Percentiles rank a stretch among this genome's conserved stretches.
Conservation (phyloP, 1,140 invertebrate species). For the Scylla paramamosain region DNA sequence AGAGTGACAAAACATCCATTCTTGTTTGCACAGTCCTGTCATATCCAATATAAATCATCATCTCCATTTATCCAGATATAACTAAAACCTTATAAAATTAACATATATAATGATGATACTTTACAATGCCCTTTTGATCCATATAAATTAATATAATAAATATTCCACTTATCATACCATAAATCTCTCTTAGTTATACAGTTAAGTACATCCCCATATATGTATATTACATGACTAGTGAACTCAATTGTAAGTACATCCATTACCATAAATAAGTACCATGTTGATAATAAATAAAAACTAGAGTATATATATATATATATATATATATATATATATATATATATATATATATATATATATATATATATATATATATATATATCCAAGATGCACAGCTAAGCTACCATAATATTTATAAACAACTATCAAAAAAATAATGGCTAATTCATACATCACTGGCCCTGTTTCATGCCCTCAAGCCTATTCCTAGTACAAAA, state of each 20-base stretch:
- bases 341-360: neutral
- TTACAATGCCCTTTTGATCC: neutral
- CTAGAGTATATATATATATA: neutral
- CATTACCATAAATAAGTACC: conserved; percentile 46
- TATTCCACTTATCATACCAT: conserved; percentile 40
- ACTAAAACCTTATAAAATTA: neutral
- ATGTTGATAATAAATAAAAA: neutral
- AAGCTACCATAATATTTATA: conserved; percentile 13
- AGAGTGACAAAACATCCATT: too few relatives aligned
- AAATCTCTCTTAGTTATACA: conserved; percentile 35
- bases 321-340: neutral
- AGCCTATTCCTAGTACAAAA: too few relatives aligned
- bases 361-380: neutral
- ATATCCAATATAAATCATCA: neutral
- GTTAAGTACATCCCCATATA: conserved; percentile 56
- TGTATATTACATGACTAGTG: conserved; percentile 44
- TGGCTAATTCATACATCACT: neutral
- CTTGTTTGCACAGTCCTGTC: too few relatives aligned
- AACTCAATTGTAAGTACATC: conserved; percentile 52
- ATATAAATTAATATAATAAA: conserved; percentile 36
- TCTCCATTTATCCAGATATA: neutral
- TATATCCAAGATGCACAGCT: neutral
- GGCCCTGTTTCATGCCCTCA: neutral
- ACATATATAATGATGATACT: neutral
- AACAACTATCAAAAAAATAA: neutral